Base-by-base conservation (phyloP, 1,140 invertebrate genomes). In the Drosophila serrata region DNA sequence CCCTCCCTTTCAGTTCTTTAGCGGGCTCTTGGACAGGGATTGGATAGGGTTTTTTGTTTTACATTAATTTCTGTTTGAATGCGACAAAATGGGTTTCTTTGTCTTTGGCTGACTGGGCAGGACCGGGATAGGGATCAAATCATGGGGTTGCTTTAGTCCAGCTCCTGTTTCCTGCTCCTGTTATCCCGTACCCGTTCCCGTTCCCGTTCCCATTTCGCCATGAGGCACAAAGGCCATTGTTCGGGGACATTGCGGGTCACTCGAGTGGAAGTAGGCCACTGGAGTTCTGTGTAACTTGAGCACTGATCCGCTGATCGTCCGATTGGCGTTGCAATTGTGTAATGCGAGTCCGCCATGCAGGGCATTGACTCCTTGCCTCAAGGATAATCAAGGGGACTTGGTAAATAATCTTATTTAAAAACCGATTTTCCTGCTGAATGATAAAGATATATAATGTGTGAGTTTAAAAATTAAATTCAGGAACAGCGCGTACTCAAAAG, bases 211-310 rank as follows among this genome's bases (percentile, higher is more conserved):
- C 29, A 39, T 43, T 53, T 19, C 13, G 55, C 57, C 69, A 45
- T 65, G 58, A 67, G 68, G 49, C 56, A 82, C 80, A 82, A 82
- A 79, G 81, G 81, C 77, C 56, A 86, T 84, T 84, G 81, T 85
- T 73, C 69, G 42, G 65, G 70, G 68, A 74, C 48, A 74, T 58
- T 58, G 68, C 73, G 59, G 73, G 60, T 62, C 84, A 88, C 73
- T 88, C 77, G 87, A 90, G 84, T 88, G 84, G 85, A 88, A 90
- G 84, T 88, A 88, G 84, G 84, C 84, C 84, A 88, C 84, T 88
- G 81, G 84, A 88, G 84, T 90, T 81, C 60, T 64, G 67, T 88
- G 84, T 87, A 87, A 87, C 76, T 75, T 65, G 76, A 84, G 80
- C 51, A 64, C 55, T 40, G 40, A 33, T 43, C 13, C 40, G 49